Base-by-base conservation (phyloP, 2,888 invertebrate genomes). In the Coecobrya sp. region DNA sequence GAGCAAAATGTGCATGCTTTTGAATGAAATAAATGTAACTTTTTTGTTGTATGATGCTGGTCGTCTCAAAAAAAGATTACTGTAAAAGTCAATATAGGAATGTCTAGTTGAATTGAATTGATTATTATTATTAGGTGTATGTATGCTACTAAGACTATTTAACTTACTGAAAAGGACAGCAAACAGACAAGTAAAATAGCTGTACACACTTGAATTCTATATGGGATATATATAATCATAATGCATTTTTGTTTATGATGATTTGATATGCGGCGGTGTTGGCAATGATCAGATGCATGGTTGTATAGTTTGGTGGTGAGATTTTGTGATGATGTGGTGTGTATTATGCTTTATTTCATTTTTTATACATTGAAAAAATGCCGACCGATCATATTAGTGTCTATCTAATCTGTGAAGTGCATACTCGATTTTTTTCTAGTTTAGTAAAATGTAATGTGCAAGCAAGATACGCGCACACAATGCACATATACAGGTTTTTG, bases 61-160 rank as follows among this genome's bases (percentile, higher is more conserved):
- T 73, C 42, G 70, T 42, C 70, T 36, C 70, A 19, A 73, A 73
- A 79, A 84, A 85, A 36, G 85, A 86, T 86, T 86, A 86, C 86
- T 70, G 86, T 86, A 86, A 73, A 76, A 68, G 70, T 55, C 65
- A 86, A 86, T 86, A 65, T 22, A 25, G 49, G 70, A 68, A 70
- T 70, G 36, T 36, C 3, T 4, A 81, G 22, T 81, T 36, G 36
- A 81, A 81, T 55, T 49, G 76, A 76, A 81, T 55, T 49, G 76
- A 76, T 36, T 45, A 25, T 25, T 70, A 25, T 25, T 70, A 45
- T 68, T 30, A 68, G 65, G n/a, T 0, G 4, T 30, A 68, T 30
- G 16, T 5, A 7, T 30, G 13, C 16, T 68, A 11, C 65, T 30
- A 25, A 5, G 22, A 73, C 73, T 76, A n/a, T 4, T 73, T 73